phyloP scores from a whole-genome alignment of 2,888 invertebrate genomes.

The Drosophila picticornis region DNA sequence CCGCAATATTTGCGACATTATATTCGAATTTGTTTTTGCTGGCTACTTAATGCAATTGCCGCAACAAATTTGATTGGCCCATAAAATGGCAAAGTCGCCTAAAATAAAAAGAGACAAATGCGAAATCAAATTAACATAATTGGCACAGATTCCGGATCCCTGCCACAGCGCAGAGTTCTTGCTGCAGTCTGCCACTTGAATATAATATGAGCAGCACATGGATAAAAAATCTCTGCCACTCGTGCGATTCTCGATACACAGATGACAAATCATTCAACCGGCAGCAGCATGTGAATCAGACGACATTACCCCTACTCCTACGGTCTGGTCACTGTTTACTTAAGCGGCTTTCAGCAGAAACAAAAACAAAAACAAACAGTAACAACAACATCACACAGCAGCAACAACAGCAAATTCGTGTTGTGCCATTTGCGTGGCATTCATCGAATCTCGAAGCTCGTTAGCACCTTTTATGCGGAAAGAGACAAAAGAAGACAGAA shows the following conservation, averaged over 20 bases:
- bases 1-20: slow-evolving; percentile 52
- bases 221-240: not conserved
- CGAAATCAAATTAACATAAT: slow-evolving; percentile 77
- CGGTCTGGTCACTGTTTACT: slow-evolving; percentile 16
- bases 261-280: slow-evolving; percentile 42
- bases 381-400: slow-evolving; percentile 1
- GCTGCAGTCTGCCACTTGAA: slow-evolving; percentile 15
- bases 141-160: slow-evolving; percentile 63
- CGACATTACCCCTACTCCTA: slow-evolving; percentile 12
- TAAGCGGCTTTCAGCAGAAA: slow-evolving; percentile 48
- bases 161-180: not conserved
- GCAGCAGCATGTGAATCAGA: slow-evolving; percentile 22
- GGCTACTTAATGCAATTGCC: slow-evolving; percentile 75
- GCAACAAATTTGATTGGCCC: slow-evolving; percentile 73
- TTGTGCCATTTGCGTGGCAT: slow-evolving; percentile 43
- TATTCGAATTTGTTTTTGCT: slow-evolving; percentile 57
- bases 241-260: slow-evolving; percentile 6
- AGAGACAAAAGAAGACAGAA: not conserved
- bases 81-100: slow-evolving; percentile 55
- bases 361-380: slow-evolving; percentile 8
- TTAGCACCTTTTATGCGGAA: slow-evolving; percentile 54
- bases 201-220: slow-evolving; percentile 20
- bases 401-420: slow-evolving; percentile 36
- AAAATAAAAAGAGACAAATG: slow-evolving; percentile 47
- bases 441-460: slow-evolving; percentile 58